Percentiles rank a stretch among this genome's conserved stretches.
phyloP scores from a whole-genome alignment of 2,797 vertebrate genomes.

The Borostomias antarcticus region DNA sequence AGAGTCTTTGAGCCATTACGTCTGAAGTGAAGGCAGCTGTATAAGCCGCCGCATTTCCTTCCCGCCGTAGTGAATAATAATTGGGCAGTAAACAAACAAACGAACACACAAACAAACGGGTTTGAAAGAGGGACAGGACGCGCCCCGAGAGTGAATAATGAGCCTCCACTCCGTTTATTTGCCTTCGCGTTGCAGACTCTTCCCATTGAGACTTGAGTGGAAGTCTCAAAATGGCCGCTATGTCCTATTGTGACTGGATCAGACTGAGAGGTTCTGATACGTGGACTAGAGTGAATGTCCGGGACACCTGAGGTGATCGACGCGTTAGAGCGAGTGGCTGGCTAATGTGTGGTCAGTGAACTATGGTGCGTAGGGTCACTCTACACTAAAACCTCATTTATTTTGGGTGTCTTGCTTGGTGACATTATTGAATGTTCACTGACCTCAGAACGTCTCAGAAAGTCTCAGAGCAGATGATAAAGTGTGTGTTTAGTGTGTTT shows the following conservation, averaged over 20 bases:
- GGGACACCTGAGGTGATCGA: conserved; percentile 30
- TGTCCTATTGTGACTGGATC: background rate
- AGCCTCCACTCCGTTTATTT: background rate
- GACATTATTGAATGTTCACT: conserved; percentile 37
- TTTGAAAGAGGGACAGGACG: no score
- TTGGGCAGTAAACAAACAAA: conserved; percentile 44
- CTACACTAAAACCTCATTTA: conserved; percentile 38
- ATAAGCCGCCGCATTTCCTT: conserved; percentile 47
- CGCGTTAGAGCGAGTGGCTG: conserved; percentile 23
- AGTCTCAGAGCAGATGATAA: background rate
- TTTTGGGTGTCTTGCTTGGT: conserved; percentile 43
- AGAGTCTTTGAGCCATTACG: conserved; percentile 52
- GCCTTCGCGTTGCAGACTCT: background rate
- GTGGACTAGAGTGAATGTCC: conserved; percentile 8
- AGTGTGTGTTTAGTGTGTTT: background rate
- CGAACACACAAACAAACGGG: conserved; percentile 24
- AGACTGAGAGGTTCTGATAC: background rate
- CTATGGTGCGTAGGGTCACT: conserved; percentile 31
- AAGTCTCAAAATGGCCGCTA: conserved; percentile 2
- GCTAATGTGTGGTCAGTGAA: conserved; percentile 57
- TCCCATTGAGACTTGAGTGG: background rate
- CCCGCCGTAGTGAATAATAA: conserved; percentile 47
- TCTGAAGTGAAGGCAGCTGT: conserved; percentile 43
- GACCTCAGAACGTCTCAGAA: conserved; percentile 24
- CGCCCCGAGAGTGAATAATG: no score